Evolutionary conservation across 2,113 vertebrate genomes (phyloP).

Genomic region (Pseudorhombus dupliciocellatus): DNA sequence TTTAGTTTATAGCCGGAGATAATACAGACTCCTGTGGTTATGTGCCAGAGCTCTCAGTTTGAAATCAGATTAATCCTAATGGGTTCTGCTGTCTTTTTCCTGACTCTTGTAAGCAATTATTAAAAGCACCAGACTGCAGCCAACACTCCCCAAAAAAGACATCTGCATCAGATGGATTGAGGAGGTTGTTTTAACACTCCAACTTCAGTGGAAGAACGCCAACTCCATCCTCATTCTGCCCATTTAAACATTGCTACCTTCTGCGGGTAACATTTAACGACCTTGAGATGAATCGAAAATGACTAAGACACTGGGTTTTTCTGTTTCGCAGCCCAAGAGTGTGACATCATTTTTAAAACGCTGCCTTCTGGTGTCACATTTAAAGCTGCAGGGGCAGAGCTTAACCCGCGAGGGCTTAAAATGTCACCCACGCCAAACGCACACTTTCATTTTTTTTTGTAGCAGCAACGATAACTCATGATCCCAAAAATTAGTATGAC

Average conservation of each 20-base stretch:
- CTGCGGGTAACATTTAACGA: constrained; percentile 1
- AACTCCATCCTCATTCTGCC: background rate
- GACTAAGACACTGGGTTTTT: constrained; percentile 22
- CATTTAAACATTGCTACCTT: constrained; percentile 32
- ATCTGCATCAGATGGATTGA: constrained; percentile 22
- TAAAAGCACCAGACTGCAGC: constrained; percentile 24
- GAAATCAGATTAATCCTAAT: constrained; percentile 49
- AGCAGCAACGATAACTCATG: constrained; percentile 18
- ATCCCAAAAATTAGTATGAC: constrained; percentile 34
- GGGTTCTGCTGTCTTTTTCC: constrained; percentile 30
- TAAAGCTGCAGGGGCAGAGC: constrained; percentile 49
- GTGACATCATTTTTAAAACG: constrained; percentile 26
- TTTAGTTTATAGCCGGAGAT: constrained; percentile 35
- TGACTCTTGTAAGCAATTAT: constrained; percentile 21
- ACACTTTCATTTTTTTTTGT: constrained; percentile 37
- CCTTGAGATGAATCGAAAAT: constrained; percentile 18
- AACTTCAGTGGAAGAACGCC: constrained; percentile 2
- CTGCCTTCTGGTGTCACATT: constrained; percentile 32
- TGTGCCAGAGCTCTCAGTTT: constrained; percentile 28
- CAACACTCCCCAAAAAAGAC: constrained; percentile 8
- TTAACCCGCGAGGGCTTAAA: constrained; percentile 43
- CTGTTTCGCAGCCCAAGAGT: constrained; percentile 7
- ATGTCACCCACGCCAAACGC: constrained; percentile 38
- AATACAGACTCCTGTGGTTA: constrained; percentile 47
- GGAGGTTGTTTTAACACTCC: constrained; percentile 20